These are phyloP conservation scores for Parnassius smintheus DNA, from an alignment of 2,888 invertebrate species.

Conservation along the genomic window DNA sequence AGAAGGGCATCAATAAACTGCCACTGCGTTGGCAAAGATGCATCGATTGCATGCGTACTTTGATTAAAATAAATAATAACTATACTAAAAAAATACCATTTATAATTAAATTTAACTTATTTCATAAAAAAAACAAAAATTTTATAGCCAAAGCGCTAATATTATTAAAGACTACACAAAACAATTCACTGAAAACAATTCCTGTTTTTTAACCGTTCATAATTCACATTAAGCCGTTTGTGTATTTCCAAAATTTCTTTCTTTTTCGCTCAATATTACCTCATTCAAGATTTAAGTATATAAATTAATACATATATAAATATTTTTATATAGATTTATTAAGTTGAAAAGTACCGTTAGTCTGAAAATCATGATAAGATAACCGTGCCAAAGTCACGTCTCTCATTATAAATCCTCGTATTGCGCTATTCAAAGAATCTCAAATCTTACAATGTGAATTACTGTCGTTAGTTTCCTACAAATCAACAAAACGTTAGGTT, in stretches of 20 bases:
- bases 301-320: not conserved
- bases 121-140: too few relatives aligned
- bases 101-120: too few relatives aligned
- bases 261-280: not conserved
- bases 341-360: not conserved
- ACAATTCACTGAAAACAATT: too few relatives aligned
- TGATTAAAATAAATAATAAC: too few relatives aligned
- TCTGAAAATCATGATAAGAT: not conserved
- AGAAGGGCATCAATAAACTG: too few relatives aligned
- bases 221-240: not conserved
- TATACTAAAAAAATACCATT: too few relatives aligned
- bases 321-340: not conserved
- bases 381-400: constrained; percentile 1
- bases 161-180: too few relatives aligned
- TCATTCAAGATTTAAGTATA: not conserved
- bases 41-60: too few relatives aligned
- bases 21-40: too few relatives aligned
- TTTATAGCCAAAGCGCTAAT: too few relatives aligned
- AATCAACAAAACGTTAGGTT: too few relatives aligned
- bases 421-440: not conserved
- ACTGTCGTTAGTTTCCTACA: too few relatives aligned
- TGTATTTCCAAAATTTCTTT: not conserved
- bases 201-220: not conserved
- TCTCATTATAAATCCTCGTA: not conserved
- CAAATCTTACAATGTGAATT: not conserved